Conservation (phyloP, 2,797 vertebrate species). For the Ptychadena robeensis region DNA sequence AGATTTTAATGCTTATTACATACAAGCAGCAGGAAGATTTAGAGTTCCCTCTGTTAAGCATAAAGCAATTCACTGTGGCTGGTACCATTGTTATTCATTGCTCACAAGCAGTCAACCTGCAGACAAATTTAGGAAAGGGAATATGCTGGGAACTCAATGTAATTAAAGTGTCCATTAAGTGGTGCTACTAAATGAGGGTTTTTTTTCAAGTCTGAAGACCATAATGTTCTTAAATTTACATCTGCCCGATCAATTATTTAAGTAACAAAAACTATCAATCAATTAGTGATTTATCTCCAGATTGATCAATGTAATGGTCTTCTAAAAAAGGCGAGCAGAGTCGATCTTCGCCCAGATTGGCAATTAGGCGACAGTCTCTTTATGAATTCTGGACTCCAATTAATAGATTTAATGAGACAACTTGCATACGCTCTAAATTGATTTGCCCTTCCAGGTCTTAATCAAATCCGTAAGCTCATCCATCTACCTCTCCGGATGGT, state of each 20-base stretch:
- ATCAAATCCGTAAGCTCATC: constrained; percentile 29
- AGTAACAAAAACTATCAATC: constrained; percentile 58
- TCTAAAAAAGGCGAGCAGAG: constrained; percentile 45
- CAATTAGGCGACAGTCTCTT: constrained; percentile 42
- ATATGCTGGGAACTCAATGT: constrained; percentile 2
- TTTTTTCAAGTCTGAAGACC: constrained; percentile 23
- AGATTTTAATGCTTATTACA: not conserved
- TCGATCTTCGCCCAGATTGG: constrained; percentile 27
- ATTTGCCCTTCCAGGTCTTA: constrained; percentile 51
- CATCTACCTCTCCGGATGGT: constrained; percentile 32
- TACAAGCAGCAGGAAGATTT: not conserved
- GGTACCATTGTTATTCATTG: not conserved
- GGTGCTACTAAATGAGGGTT: constrained; percentile 27
- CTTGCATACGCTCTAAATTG: constrained; percentile 24
- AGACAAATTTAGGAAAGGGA: not conserved
- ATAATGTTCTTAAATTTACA: constrained; percentile 49
- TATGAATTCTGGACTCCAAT: constrained; percentile 53
- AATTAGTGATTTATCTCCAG: constrained; percentile 54
- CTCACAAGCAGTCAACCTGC: not conserved
- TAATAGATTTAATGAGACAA: constrained; percentile 59
- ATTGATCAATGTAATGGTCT: constrained; percentile 53
- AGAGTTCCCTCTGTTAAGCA: not conserved
- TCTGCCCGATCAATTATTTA: constrained; percentile 44
- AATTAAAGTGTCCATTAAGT: constrained; percentile 42
- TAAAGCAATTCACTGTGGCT: not conserved